Evolutionary conservation across 1,140 invertebrate species (phyloP).

Genomic region (Drosophila paulistorum): DNA sequence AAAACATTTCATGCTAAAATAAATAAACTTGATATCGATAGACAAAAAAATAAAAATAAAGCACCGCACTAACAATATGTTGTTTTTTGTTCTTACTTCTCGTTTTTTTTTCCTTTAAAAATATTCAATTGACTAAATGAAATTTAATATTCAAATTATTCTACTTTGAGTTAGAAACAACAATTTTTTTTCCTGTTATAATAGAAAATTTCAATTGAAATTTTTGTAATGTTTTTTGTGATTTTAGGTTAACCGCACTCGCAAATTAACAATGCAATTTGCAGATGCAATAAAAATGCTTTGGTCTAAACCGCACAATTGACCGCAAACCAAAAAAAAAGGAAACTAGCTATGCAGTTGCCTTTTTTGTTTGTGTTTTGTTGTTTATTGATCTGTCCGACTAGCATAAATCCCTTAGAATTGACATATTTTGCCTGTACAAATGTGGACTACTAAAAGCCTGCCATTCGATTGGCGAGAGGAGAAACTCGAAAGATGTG

Average conservation of each 20-base stretch:
- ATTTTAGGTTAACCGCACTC: constrained; percentile 43
- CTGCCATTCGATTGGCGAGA: constrained; percentile 16
- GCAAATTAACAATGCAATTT: constrained; percentile 50
- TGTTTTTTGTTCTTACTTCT: no score
- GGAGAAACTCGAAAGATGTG: not conserved
- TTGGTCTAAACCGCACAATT: constrained; percentile 28
- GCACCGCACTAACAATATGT: not conserved
- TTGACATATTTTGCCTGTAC: constrained; percentile 47
- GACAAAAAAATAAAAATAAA: no score
- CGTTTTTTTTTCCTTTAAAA: not conserved
- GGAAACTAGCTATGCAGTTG: constrained; percentile 23
- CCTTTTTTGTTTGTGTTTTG: constrained; percentile 10
- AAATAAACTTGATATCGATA: constrained; percentile 9
- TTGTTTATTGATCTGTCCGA: constrained; percentile 25
- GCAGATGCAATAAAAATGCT: constrained; percentile 40
- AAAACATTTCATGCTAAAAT: constrained; percentile 1
- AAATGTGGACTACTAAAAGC: constrained; percentile 40
- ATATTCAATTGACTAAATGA: not conserved
- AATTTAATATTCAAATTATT: constrained; percentile 1
- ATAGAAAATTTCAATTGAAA: not conserved
- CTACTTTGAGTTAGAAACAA: not conserved
- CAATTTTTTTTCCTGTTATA: no score
- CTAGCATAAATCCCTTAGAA: constrained; percentile 41
- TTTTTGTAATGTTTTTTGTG: constrained; percentile 39
- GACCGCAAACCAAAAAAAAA: constrained; percentile 53